Percentiles rank a stretch among this genome's conserved stretches.
Evolutionary conservation across 2,113 vertebrate genomes (phyloP).

Genomic region (Corapipo altera): DNA sequence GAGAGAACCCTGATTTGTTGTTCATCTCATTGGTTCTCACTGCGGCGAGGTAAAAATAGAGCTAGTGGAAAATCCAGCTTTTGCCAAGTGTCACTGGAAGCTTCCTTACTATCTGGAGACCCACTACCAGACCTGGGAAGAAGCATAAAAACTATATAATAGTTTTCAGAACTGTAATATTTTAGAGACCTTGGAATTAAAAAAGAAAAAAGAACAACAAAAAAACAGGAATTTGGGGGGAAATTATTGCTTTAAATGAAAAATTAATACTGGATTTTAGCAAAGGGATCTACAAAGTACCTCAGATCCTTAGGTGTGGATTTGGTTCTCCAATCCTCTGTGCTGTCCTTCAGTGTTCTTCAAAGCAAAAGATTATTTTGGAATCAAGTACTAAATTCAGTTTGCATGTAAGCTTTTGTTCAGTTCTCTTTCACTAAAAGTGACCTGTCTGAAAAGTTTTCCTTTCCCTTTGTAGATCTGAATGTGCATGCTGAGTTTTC

Average conservation of each 20-base stretch:
- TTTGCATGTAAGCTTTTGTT: neutral
- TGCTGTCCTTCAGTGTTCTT: neutral
- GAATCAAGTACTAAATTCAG: conserved; percentile 21
- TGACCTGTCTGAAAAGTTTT: neutral
- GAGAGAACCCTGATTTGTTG: conserved; percentile 21
- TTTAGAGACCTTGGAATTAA: neutral
- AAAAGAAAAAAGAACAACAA: neutral
- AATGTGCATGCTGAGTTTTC: neutral
- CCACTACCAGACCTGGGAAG: neutral
- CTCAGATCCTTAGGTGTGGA: conserved; percentile 31
- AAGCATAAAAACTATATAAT: neutral
- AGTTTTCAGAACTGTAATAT: neutral
- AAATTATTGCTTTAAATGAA: conserved; percentile 50
- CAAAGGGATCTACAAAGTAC: conserved; percentile 49
- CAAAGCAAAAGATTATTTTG: conserved; percentile 28
- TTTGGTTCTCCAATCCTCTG: conserved; percentile 3
- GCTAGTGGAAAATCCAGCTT: conserved; percentile 54
- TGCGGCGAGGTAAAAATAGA: conserved; percentile 56
- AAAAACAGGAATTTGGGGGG: neutral
- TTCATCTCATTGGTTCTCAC: conserved; percentile 62
- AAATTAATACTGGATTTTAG: conserved; percentile 46
- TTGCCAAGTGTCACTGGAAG: conserved; percentile 35
- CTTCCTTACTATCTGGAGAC: conserved; percentile 5
- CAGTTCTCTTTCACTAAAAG: neutral
- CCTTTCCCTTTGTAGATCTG: neutral